Evolutionary conservation across 2,888 invertebrate species (phyloP), one percentile per base, ranked within the genome.

Genomic region (Laothoe populi): DNA sequence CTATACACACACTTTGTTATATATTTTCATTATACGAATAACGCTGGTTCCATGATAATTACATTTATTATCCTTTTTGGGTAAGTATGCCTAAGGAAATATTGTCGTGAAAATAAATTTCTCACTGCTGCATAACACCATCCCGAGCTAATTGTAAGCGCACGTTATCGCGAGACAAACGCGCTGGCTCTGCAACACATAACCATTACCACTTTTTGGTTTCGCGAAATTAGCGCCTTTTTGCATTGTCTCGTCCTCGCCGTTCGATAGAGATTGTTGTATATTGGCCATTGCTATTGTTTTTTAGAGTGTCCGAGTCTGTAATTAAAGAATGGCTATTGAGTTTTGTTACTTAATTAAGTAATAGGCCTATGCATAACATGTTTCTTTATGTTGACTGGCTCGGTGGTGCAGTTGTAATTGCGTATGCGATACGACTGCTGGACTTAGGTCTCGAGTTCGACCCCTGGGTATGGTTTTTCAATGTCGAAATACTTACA

Each of bases 151-250:
- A 92, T 92, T 91, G 91, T 90, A 88, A 91, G 91, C 88, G 90
- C 86, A 83, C 92, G 90, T 91, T 92, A 92, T 92, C 92, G 88
- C 86, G 90, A 92, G 91, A 92, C 91, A 92, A 92, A 92, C 90
- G 92, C 83, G 89, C 82, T 86, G 83, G 84, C 81, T 82, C 84
- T 84, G 85, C 88, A 87, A 89, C 91, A 90, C 92, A 92, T 92
- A 92, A 92, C 91, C 90, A 87, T 92, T 92, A 88, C 87, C 87
- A 89, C 87, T 91, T 89, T 91, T 91, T 89, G 91, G 92, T 90
- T 89, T 88, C 87, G 84, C 73, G 82, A 87, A 88, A 92, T 92
- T 92, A 92, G 91, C 91, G 92, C 87, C 91, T 92, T 92, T 92
- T 92, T 92, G 90, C 89, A 90, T 88, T 78, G 86, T 81, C 82